Evolutionary conservation across 2,888 invertebrate species (phyloP).

Genomic region (Eudiplozoon nipponicum): DNA sequence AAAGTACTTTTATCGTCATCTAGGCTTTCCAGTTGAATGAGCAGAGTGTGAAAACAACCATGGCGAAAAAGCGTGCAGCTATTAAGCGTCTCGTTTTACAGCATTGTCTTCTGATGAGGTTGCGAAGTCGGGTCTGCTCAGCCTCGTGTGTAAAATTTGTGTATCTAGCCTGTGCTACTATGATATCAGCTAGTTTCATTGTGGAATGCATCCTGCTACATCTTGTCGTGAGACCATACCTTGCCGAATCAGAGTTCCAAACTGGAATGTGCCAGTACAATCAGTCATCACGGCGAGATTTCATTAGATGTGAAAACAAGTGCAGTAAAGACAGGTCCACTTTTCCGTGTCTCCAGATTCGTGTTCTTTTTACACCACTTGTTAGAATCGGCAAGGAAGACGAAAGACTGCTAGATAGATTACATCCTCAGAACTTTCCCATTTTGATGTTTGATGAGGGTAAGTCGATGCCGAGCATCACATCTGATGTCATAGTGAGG

Average conservation of each 20-base stretch:
- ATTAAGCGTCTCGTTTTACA: too few relatives aligned
- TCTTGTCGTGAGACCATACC: constrained; percentile 4
- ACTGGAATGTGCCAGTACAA: background rate
- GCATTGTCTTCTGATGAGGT: background rate
- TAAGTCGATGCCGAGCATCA: too few relatives aligned
- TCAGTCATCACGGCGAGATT: background rate
- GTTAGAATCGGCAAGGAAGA: too few relatives aligned
- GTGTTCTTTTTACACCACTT: too few relatives aligned
- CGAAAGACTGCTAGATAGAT: too few relatives aligned
- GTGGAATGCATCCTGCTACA: constrained; percentile 7
- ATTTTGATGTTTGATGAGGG: too few relatives aligned
- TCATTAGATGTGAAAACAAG: constrained; percentile 6
- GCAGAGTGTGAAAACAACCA: too few relatives aligned
- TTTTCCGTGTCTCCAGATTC: constrained; percentile 3
- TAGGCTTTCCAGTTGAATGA: too few relatives aligned
- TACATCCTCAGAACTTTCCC: too few relatives aligned
- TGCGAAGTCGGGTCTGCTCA: background rate
- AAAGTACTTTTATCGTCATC: too few relatives aligned
- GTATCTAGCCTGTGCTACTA: constrained; percentile 5
- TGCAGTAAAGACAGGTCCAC: constrained; percentile 3
- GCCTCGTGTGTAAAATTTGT: constrained; percentile 1
- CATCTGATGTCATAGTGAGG: too few relatives aligned
- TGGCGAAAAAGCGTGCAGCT: too few relatives aligned
- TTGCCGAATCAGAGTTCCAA: background rate
- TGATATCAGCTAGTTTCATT: constrained; percentile 3